Percentiles rank a stretch among this genome's conserved stretches.
These are phyloP conservation scores for Pagrus major DNA, from an alignment of 2,113 vertebrate species.

Conservation along the genomic window DNA sequence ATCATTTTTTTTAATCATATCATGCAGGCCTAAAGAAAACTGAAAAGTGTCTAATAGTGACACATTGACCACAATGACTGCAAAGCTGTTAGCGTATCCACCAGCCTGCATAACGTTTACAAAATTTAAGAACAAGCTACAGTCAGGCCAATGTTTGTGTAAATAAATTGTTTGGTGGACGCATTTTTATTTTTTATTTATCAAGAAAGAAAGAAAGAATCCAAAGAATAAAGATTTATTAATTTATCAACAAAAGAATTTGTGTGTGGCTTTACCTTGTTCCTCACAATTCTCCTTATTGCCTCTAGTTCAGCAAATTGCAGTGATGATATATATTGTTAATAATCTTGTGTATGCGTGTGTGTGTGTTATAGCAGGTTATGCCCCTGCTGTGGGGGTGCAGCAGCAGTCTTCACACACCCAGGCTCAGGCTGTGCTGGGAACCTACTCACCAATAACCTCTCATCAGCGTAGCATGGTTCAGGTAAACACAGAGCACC, in stretches of 20 bases:
- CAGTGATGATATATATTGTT: constrained; percentile 16
- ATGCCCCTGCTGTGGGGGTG: constrained; percentile 87
- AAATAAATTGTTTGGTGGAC: neutral
- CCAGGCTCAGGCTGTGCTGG: constrained; percentile 89
- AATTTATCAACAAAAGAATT: neutral
- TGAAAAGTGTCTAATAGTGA: too few species aligned
- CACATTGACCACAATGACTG: too few species aligned
- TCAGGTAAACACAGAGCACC: constrained; percentile 72
- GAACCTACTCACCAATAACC: constrained; percentile 90
- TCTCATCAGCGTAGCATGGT: constrained; percentile 87
- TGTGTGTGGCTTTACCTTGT: neutral
- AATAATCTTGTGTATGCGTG: constrained; percentile 15
- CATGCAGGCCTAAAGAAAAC: too few species aligned
- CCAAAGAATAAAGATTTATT: too few species aligned
- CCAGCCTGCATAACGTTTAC: neutral
- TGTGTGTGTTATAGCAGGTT: constrained; percentile 85
- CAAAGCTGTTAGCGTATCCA: too few species aligned
- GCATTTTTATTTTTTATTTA: neutral
- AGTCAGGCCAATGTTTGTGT: neutral
- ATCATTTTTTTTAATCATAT: too few species aligned
- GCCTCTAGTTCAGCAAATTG: neutral
- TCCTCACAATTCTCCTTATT: neutral
- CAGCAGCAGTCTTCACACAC: constrained; percentile 86
- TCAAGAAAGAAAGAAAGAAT: constrained; percentile 16
- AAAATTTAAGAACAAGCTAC: neutral